Conservation (phyloP, 37 sponge, comb jelly and placozoan genomes). For the Ianthella basta region DNA sequence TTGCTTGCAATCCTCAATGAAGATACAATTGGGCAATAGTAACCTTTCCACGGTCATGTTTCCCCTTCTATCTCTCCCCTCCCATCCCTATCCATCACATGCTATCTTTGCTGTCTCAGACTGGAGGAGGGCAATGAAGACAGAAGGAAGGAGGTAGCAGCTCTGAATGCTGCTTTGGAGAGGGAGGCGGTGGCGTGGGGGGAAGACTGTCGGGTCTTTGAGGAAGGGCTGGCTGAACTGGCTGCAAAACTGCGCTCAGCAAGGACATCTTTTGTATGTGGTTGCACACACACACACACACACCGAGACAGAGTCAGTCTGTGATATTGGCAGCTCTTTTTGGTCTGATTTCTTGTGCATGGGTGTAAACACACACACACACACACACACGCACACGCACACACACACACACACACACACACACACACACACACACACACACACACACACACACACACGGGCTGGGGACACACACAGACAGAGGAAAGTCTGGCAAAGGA, state of each 20-base stretch:
- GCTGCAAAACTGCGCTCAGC: neutral
- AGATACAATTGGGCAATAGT: no score
- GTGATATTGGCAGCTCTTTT: neutral
- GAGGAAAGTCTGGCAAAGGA: neutral
- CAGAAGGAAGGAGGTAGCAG: neutral
- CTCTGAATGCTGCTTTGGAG: neutral
- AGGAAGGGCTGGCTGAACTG: neutral
- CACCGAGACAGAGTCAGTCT: no score
- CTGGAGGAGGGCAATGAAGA: neutral
- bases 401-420: no score
- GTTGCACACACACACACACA: no score
- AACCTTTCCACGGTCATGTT: no score
- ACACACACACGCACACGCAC: no score
- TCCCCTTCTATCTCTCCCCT: no score
- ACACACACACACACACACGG: no score
- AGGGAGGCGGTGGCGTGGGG: neutral
- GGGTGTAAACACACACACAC: no score
- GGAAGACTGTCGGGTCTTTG: neutral
- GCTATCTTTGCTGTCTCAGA: no score
- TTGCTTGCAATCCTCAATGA: neutral
- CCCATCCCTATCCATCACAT: no score
- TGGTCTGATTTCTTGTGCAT: neutral
- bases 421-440: no score
- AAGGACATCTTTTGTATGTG: neutral
- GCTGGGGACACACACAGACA: neutral